These are phyloP conservation scores for Tringa solitaria DNA, from an alignment of 2,113 vertebrate genomes.

Conservation along the genomic window DNA sequence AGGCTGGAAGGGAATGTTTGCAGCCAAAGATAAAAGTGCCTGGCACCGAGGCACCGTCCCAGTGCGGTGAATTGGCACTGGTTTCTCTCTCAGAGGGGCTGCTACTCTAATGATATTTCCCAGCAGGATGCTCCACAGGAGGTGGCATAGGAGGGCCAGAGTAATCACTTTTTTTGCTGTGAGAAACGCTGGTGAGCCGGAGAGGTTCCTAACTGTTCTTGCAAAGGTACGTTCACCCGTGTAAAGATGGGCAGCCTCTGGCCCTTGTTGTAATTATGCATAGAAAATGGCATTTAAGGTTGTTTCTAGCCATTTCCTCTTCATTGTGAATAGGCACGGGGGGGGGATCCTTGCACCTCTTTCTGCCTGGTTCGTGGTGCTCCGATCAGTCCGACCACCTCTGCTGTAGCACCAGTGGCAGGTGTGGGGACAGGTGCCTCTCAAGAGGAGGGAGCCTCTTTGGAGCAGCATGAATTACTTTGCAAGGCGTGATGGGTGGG, in stretches of 20 bases:
- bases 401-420: not conserved
- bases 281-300: not conserved
- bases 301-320: not conserved
- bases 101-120: not conserved
- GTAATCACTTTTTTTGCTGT: not conserved
- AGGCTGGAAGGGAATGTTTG: not conserved
- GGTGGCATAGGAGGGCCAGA: not conserved
- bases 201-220: not conserved
- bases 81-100: not conserved
- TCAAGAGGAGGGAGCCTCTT: not conserved
- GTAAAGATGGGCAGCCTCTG: not conserved
- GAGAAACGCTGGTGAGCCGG: not conserved
- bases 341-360: not conserved
- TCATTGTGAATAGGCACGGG: not conserved
- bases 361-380: not conserved
- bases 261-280: not conserved
- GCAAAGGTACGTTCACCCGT: not conserved
- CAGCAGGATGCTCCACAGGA: not conserved
- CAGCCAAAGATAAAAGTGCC: not conserved
- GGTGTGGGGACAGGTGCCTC: not conserved
- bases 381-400: not conserved
- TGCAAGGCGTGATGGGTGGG: accelerated
- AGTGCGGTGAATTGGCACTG: not conserved
- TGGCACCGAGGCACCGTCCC: not conserved
- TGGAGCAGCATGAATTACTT: not conserved